Evolutionary conservation across 1,140 invertebrate species (phyloP), one percentile per base, ranked within the genome.

Genomic region (Macrobrachium rosenbergii): DNA sequence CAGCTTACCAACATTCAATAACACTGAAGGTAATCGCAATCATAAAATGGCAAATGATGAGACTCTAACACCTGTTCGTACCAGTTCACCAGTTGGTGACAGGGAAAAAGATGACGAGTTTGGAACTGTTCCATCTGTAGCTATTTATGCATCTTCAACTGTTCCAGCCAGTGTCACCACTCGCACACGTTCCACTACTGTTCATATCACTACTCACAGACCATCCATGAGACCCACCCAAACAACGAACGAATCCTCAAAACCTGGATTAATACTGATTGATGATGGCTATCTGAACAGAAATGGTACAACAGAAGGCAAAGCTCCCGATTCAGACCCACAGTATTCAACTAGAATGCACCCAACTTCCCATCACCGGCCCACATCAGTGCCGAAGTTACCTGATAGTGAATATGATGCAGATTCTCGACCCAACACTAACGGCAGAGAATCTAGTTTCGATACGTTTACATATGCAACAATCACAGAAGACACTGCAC

Each of bases 131-230:
- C 23, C 78, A 17, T 80, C 64, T 5, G 60, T 52, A 52, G 19
- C 43, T 11, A 87, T 87, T 28, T 82, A 63, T 8, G 85, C 85
- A 52, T 82, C 85, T 52, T 73, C 85, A 17, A 87, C 85, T 45
- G 67, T 82, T 21, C 85, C 85, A 21, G 23, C 85, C 16, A 87
- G 67, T 63, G 85, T 87, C 77, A 87, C 85, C 69, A 87, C 85
- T 17, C 79, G 85, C 37, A 87, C 85, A 14, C 43, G 85, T 6
- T 87, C 85, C 60, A 87, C 85, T 67, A 87, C 85, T 14, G 85
- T 87, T 19, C 85, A 78, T 62, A 59, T 87, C 69, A 87, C 85
- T 69, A 82, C 79, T 5, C 85, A 87, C 69, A 60, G 45, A 37
- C 76, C 76, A 3, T 64, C 59, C 28, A 64, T 67, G 69, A 81